Percentiles rank a stretch among this genome's conserved stretches.
Conservation (phyloP, 2,888 invertebrate genomes). For the Meiosimyza platycephala region DNA sequence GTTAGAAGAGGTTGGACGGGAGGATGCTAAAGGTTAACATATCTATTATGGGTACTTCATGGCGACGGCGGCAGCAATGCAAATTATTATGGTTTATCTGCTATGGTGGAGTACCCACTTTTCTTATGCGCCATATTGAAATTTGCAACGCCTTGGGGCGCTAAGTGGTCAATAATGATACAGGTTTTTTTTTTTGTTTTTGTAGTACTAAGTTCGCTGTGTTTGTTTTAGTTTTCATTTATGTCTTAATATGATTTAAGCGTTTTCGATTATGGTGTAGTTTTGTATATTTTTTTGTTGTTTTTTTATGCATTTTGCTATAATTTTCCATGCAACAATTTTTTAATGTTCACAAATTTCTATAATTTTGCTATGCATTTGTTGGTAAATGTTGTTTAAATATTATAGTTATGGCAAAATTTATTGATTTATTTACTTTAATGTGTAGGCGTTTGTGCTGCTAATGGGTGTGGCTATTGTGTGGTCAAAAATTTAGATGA, state of each 20-base stretch:
- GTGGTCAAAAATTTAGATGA: neutral
- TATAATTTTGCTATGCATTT: constrained; percentile 13
- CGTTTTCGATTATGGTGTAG: neutral
- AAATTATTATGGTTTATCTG: constrained; percentile 26
- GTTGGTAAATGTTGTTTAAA: neutral
- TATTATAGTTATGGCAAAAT: constrained; percentile 2
- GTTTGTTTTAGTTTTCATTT: neutral
- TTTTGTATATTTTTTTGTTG: neutral
- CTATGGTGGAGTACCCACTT: too few relatives aligned
- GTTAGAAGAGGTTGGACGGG: too few relatives aligned
- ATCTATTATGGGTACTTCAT: constrained; percentile 16
- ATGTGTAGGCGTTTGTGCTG: neutral
- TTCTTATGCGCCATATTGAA: too few relatives aligned
- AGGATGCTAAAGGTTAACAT: constrained; percentile 26
- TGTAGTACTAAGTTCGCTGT: neutral
- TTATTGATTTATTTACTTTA: constrained; percentile 18
- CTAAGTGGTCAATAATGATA: neutral
- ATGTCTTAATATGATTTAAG: constrained; percentile 27
- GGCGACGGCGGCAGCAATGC: constrained; percentile 13
- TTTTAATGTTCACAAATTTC: constrained; percentile 27
- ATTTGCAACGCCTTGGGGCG: neutral
- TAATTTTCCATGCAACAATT: constrained; percentile 18
- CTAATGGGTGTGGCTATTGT: neutral
- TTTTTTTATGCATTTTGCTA: neutral
- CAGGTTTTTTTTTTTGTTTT: neutral